A percentile compares a stretch with the other conserved stretches of the same genome.
phyloP scores from a whole-genome alignment of 2,888 invertebrate genomes.

The Branchinecta sandiegonensis region DNA sequence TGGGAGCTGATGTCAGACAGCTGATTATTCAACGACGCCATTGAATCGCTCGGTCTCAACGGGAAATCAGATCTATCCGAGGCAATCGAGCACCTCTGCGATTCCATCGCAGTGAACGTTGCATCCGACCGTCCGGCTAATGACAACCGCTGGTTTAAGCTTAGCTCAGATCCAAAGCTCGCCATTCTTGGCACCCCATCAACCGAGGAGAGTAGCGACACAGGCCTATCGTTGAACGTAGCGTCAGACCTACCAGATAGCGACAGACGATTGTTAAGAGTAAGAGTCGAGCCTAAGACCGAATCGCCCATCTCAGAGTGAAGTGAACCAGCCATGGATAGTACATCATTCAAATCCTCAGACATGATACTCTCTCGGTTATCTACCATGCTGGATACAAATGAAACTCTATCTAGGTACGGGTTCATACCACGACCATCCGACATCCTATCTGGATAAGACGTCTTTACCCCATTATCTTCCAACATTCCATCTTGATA shows the following conservation, averaged over 20 bases:
- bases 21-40: background rate
- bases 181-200: no score
- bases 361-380: background rate
- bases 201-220: background rate
- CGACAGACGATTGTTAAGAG: constrained; percentile 22
- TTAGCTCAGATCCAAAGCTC: background rate
- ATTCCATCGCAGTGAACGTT: background rate
- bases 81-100: constrained; percentile 1
- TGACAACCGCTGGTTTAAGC: constrained; percentile 13
- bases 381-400: constrained; percentile 8
- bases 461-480: no score
- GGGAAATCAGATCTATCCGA: background rate
- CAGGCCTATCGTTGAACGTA: constrained; percentile 1
- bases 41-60: background rate
- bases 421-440: background rate
- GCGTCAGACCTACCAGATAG: constrained; percentile 11
- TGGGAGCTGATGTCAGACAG: background rate
- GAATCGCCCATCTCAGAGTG: background rate
- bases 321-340: constrained; percentile 5
- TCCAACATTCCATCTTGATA: no score
- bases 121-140: background rate
- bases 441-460: no score
- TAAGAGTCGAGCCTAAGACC: constrained; percentile 19
- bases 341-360: constrained; percentile 5
- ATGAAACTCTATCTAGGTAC: background rate